Evolutionary conservation across 2,888 invertebrate species (phyloP).

Genomic region (Endomychus coccineus): DNA sequence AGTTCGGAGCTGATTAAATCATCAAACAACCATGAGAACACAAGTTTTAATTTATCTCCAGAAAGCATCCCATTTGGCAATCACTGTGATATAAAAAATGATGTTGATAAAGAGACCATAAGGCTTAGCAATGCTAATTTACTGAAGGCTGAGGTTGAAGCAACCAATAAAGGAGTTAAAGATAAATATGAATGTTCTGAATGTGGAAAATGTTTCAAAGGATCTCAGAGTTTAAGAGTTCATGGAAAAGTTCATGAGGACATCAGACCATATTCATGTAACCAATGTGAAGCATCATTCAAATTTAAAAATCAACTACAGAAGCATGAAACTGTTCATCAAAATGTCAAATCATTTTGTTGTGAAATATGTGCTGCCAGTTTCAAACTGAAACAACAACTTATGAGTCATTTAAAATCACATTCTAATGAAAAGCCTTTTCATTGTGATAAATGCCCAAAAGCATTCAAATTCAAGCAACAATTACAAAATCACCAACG

Average conservation of each 20-base stretch:
- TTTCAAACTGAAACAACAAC: conserved; percentile 26
- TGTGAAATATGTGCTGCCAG: conserved; percentile 21
- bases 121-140: too few relatives aligned
- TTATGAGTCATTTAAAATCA: conserved; percentile 21
- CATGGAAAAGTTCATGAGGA: conserved; percentile 22
- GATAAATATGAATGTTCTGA: conserved; percentile 16
- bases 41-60: too few relatives aligned
- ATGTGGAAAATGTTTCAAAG: conserved; percentile 24
- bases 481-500: conserved; percentile 22
- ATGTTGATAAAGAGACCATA: too few relatives aligned
- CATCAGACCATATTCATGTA: conserved; percentile 16
- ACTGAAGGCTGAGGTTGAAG: too few relatives aligned
- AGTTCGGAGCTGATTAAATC: too few relatives aligned
- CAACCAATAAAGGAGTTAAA: too few relatives aligned
- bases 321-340: conserved; percentile 22
- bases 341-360: conserved; percentile 17
- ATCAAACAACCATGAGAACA: too few relatives aligned
- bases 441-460: conserved; percentile 21
- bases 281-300: conserved; percentile 22
- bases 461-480: conserved; percentile 25
- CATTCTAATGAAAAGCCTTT: conserved; percentile 22
- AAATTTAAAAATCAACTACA: conserved; percentile 25
- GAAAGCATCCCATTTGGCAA: too few relatives aligned
- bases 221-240: conserved; percentile 23
- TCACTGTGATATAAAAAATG: too few relatives aligned